Percentiles rank a stretch among this genome's conserved stretches.
Conservation (phyloP, 2,888 invertebrate species). For the Tipula lateralis region DNA sequence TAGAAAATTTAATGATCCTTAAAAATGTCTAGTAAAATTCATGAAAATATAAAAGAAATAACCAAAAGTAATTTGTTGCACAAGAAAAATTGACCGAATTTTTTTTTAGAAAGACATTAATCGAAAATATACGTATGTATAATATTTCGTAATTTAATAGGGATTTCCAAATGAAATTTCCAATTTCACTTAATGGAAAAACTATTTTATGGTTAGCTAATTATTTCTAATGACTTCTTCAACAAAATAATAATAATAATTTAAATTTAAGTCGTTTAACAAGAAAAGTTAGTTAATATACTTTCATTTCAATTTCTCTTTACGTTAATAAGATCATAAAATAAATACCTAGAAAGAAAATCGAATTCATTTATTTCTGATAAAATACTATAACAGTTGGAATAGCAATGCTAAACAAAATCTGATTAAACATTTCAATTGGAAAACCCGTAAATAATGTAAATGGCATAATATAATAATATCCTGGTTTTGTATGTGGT, state of each 20-base stretch:
- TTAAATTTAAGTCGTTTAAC: not conserved
- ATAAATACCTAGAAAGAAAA: not conserved
- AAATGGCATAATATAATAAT: not conserved
- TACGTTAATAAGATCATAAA: not conserved
- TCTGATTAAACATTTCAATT: not conserved
- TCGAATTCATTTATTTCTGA: not conserved
- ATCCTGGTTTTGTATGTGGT: too few species aligned
- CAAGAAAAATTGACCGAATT: not conserved
- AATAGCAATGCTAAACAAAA: not conserved
- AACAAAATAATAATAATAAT: not conserved
- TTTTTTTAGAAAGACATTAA: not conserved
- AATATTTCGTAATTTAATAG: too few species aligned
- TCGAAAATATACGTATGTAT: too few species aligned
- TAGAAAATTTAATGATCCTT: not conserved
- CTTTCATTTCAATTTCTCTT: not conserved
- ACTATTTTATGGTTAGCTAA: not conserved
- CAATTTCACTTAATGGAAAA: not conserved
- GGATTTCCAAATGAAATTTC: not conserved
- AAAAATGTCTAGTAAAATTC: not conserved
- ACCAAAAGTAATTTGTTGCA: not conserved
- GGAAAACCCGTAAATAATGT: not conserved
- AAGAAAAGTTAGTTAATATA: not conserved
- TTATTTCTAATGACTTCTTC: not conserved
- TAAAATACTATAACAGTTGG: not conserved
- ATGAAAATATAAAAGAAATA: not conserved